Conservation (phyloP, 2,888 invertebrate species). For the Teinopalpus imperialis region DNA sequence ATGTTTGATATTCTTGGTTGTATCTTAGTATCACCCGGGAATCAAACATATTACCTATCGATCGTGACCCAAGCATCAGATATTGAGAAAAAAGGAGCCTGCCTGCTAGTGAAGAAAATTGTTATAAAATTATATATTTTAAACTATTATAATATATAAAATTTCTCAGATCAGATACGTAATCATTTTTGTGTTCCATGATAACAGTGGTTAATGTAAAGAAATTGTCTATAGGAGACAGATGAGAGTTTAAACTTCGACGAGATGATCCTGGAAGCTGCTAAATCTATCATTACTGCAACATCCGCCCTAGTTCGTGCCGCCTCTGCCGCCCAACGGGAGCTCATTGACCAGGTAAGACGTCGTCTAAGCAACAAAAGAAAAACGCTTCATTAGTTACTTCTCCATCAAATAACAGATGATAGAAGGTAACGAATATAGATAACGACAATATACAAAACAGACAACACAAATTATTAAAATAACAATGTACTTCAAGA, state of each 20-base stretch:
- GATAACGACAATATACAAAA: too few relatives aligned
- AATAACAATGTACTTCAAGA: too few relatives aligned
- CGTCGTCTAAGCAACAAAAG: too few relatives aligned
- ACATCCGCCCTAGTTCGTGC: conserved; percentile 98
- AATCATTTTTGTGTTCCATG: not conserved
- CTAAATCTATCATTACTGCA: conserved; percentile 98
- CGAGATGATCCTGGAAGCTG: conserved; percentile 99
- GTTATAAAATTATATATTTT: not conserved
- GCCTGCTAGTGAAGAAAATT: too few relatives aligned
- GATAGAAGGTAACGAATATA: too few relatives aligned
- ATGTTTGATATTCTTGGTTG: conserved; percentile 99
- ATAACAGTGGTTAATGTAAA: not conserved
- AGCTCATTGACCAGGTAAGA: conserved; percentile 89
- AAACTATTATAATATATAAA: not conserved
- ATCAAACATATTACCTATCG: conserved; percentile 99
- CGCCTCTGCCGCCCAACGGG: conserved; percentile 97
- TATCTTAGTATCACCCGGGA: conserved; percentile 94
- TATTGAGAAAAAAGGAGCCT: conserved; percentile 16
- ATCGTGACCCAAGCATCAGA: conserved; percentile 59
- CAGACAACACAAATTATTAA: too few relatives aligned
- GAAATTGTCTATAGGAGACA: conserved; percentile 84
- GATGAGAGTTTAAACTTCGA: conserved; percentile 98
- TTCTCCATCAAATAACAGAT: too few relatives aligned
- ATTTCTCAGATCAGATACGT: not conserved
- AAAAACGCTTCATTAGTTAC: too few relatives aligned